Conservation (phyloP, 1,140 invertebrate species). For the Phortica variegata region DNA sequence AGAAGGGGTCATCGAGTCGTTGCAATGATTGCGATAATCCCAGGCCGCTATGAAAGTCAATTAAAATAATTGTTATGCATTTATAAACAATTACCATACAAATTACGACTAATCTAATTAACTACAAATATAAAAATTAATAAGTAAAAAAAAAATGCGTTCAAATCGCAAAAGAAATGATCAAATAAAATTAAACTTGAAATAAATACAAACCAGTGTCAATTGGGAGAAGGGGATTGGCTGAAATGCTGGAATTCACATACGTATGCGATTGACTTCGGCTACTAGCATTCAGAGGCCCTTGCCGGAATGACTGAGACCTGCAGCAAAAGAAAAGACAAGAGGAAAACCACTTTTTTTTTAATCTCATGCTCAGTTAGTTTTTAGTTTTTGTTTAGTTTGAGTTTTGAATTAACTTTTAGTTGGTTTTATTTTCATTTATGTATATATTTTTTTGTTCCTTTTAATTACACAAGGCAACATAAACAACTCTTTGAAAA, state of each 20-base stretch:
- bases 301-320: constrained; percentile 81
- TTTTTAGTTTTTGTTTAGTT: constrained; percentile 23
- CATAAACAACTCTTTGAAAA: no score
- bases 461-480: no score
- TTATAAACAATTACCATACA: not conserved
- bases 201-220: constrained; percentile 65
- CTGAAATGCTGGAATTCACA: constrained; percentile 76
- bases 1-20: constrained; percentile 57
- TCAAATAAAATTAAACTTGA: constrained; percentile 2
- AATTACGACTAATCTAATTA: constrained; percentile 1
- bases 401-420: constrained; percentile 14
- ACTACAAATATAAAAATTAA: constrained; percentile 19
- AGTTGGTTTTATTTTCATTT: constrained; percentile 5
- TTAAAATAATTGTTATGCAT: not conserved
- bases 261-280: constrained; percentile 58
- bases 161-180: constrained; percentile 1
- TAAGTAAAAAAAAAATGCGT: constrained; percentile 28
- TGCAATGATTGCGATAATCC: constrained; percentile 58
- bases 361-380: constrained; percentile 45
- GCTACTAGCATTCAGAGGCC: constrained; percentile 61
- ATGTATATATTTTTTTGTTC: constrained; percentile 1
- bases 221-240: constrained; percentile 80
- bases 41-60: constrained; percentile 40
- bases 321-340: constrained; percentile 74
- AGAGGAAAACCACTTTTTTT: constrained; percentile 60